Conservation (phyloP, 1,140 invertebrate species). For the Atopsyche davidsoni region DNA sequence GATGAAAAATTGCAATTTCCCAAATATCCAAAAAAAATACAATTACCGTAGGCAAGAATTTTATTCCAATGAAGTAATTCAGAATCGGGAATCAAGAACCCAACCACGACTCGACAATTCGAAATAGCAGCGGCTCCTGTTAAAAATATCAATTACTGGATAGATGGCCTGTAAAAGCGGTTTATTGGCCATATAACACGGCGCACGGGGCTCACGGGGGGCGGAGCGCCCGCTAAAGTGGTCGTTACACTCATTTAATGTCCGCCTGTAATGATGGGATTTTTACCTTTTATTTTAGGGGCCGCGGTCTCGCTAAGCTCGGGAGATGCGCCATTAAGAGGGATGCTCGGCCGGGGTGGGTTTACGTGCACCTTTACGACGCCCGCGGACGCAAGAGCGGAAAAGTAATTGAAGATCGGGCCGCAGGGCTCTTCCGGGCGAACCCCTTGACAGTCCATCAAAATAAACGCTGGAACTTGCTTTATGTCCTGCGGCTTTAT, state of each 20-base stretch:
- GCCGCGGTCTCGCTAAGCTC: neutral
- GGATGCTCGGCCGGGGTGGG: neutral
- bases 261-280: slow-evolving; percentile 11
- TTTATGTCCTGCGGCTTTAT: too few species aligned
- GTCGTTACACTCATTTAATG: slow-evolving; percentile 20
- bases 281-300: neutral
- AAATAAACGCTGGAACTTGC: too few species aligned
- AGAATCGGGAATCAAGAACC: too few species aligned
- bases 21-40: too few species aligned
- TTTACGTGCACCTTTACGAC: slow-evolving; percentile 14
- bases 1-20: too few species aligned
- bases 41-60: too few species aligned
- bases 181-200: slow-evolving; percentile 12
- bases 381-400: slow-evolving; percentile 3
- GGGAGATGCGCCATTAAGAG: neutral
- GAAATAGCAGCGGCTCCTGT: too few species aligned
- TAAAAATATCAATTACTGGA: too few species aligned
- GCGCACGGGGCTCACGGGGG: slow-evolving; percentile 1
- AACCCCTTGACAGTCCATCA: too few species aligned
- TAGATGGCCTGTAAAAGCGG: neutral
- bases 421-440: neutral
- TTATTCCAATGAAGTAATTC: too few species aligned
- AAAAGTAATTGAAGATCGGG: slow-evolving; percentile 15
- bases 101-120: too few species aligned
- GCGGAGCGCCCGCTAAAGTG: slow-evolving; percentile 9